Evolutionary conservation across 2,113 vertebrate species (phyloP).

Genomic region (Fukomys damarensis): DNA sequence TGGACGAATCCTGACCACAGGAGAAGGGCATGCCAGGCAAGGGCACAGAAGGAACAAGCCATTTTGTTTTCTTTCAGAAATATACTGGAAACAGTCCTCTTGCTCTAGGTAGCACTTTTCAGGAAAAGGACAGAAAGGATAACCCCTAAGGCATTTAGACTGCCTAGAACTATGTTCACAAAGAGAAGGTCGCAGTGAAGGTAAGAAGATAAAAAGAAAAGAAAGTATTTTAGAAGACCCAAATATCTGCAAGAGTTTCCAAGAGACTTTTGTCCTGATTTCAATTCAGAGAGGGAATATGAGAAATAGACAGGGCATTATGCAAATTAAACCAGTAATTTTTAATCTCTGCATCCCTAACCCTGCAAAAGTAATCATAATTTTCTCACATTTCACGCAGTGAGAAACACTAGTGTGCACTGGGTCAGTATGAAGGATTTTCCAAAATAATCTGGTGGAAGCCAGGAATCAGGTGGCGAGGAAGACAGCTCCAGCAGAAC

Average conservation of each 20-base stretch:
- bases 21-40: neutral
- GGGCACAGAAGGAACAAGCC: neutral
- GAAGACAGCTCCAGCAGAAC: neutral
- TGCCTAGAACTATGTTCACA: neutral
- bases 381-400: neutral
- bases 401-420: neutral
- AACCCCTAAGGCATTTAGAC: neutral
- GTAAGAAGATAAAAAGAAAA: neutral
- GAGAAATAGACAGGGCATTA: neutral
- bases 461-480: neutral
- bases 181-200: neutral
- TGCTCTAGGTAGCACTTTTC: constrained; percentile 20
- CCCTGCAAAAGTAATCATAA: neutral
- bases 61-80: neutral
- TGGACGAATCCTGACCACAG: too few relatives aligned
- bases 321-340: neutral
- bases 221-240: neutral
- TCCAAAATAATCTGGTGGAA: neutral
- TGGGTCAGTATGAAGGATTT: neutral
- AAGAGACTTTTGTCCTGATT: neutral
- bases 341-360: neutral
- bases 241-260: neutral
- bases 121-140: neutral
- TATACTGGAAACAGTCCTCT: neutral
- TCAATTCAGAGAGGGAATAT: neutral